Conservation (phyloP, 2,113 vertebrate species). For the Sceloporus tristichus region DNA sequence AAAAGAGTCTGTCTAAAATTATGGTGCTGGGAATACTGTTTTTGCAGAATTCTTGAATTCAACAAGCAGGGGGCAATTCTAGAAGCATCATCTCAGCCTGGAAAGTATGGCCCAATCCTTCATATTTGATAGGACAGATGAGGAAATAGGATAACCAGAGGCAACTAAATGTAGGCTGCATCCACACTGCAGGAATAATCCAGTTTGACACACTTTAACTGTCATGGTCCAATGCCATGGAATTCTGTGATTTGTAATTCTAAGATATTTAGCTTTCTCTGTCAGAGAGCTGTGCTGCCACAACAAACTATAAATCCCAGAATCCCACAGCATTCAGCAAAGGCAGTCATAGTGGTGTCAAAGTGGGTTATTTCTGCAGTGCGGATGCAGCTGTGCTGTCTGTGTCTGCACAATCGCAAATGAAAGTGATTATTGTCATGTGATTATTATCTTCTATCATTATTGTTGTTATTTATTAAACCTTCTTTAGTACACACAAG, state of each 20-base stretch:
- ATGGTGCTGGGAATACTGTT: neutral
- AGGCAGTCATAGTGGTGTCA: too few relatives aligned
- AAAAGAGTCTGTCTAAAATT: too few relatives aligned
- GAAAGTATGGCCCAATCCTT: neutral
- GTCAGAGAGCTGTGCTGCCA: too few relatives aligned
- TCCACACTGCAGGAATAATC: too few relatives aligned
- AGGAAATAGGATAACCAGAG: neutral
- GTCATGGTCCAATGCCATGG: too few relatives aligned
- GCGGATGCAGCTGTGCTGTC: neutral
- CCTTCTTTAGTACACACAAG: neutral
- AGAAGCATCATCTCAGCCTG: neutral
- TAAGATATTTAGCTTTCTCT: too few relatives aligned
- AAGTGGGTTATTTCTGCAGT: too few relatives aligned
- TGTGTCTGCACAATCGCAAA: neutral
- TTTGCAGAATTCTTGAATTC: neutral
- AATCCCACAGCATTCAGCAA: too few relatives aligned
- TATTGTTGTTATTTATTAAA: neutral
- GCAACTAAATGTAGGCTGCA: neutral
- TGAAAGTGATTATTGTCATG: neutral
- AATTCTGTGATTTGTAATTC: too few relatives aligned
- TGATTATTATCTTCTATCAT: neutral
- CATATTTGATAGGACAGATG: neutral
- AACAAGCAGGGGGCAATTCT: neutral
- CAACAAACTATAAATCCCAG: too few relatives aligned
- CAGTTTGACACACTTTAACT: too few relatives aligned